A percentile compares a stretch with the other conserved stretches of the same genome.
phyloP scores from a whole-genome alignment of 2,797 vertebrate genomes.

The Anolis apletophallus region DNA sequence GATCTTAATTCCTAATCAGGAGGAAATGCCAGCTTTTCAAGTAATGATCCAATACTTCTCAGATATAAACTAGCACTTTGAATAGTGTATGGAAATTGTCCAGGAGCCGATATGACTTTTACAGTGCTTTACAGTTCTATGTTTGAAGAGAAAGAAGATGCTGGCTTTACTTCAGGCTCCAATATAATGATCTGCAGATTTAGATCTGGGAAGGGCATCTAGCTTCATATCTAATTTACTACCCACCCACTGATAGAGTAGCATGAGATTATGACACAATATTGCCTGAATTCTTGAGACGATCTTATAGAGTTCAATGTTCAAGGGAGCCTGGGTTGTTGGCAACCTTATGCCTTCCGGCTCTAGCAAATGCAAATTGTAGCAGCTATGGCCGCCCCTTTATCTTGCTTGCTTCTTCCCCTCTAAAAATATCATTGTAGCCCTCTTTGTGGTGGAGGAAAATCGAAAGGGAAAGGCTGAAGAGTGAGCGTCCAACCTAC shows the following conservation, averaged over 20 bases:
- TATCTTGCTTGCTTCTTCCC: neutral
- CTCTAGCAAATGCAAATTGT: neutral
- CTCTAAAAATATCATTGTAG: neutral
- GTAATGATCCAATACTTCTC: neutral
- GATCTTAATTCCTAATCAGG: neutral
- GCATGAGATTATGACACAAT: neutral
- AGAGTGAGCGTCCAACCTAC: neutral
- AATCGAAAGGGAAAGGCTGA: neutral
- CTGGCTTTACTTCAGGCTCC: neutral
- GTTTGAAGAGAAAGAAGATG: neutral
- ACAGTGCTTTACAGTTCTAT: neutral
- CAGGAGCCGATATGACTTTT: neutral
- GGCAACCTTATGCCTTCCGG: neutral
- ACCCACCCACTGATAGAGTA: neutral
- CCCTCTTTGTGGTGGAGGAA: neutral
- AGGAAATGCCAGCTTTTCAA: neutral
- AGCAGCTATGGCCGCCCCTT: too few species aligned
- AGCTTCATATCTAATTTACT: too few species aligned
- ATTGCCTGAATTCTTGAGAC: neutral
- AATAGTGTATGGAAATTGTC: neutral
- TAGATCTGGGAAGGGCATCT: neutral
- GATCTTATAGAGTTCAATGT: neutral
- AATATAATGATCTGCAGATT: neutral
- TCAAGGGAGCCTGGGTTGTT: neutral
- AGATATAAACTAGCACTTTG: neutral